phyloP scores from a whole-genome alignment of 2,888 invertebrate species.

The Acronicta aceris region DNA sequence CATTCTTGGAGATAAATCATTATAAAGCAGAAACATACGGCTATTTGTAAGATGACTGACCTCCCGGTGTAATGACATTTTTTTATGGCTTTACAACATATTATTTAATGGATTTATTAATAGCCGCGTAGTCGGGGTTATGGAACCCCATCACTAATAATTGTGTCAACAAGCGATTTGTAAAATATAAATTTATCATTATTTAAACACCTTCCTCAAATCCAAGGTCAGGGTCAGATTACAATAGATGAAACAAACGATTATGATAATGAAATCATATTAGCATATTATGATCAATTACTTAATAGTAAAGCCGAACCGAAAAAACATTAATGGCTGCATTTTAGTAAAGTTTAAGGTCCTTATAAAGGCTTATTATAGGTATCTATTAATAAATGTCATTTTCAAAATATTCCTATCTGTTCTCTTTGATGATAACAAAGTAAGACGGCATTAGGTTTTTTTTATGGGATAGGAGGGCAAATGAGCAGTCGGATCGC shows the following conservation, averaged over 20 bases:
- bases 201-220: not conserved
- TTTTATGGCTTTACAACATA: constrained; percentile 13
- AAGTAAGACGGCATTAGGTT: too few relatives aligned
- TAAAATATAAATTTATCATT: not conserved
- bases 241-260: not conserved
- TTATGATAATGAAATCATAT: not conserved
- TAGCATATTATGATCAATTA: not conserved
- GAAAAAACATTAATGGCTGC: not conserved
- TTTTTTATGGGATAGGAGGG: too few relatives aligned
- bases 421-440: too few relatives aligned
- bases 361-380: too few relatives aligned
- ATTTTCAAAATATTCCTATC: too few relatives aligned
- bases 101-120: constrained; percentile 10
- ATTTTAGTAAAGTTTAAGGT: too few relatives aligned
- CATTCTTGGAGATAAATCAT: constrained; percentile 8
- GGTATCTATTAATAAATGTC: too few relatives aligned
- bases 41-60: constrained; percentile 23
- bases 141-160: not conserved
- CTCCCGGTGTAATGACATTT: constrained; percentile 20
- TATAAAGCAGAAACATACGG: constrained; percentile 7
- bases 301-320: not conserved
- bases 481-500: too few relatives aligned
- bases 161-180: constrained; percentile 3
- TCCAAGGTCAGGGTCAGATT: not conserved
- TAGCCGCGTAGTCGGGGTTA: constrained; percentile 13